Evolutionary conservation across 2,888 invertebrate genomes (phyloP).

Genomic region (Deroplatys truncata): DNA sequence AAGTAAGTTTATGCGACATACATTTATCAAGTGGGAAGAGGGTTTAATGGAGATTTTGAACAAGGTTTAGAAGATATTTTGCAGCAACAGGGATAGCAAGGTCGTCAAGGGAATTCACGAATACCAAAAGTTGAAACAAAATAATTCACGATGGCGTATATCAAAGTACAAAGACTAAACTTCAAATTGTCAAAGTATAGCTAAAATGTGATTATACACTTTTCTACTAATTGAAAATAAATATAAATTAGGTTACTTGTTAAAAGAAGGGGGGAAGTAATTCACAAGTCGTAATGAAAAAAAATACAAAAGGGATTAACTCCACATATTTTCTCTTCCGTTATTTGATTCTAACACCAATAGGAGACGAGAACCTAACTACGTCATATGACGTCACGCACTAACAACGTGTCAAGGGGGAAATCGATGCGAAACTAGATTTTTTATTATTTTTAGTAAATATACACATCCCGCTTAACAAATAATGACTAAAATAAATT

Average conservation of each 20-base stretch:
- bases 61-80: background rate
- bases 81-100: background rate
- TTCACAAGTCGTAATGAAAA: background rate
- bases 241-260: background rate
- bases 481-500: conserved; percentile 30
- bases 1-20: conserved; percentile 11
- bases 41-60: background rate
- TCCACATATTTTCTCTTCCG: background rate
- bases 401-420: background rate
- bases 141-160: background rate
- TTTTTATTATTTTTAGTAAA: background rate
- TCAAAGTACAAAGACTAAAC: background rate
- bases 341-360: background rate
- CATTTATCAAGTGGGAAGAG: background rate
- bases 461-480: conserved; percentile 27
- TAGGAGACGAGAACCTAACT: conserved; percentile 5
- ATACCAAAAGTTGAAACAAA: background rate
- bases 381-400: background rate
- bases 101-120: background rate
- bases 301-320: background rate
- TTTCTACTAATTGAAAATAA: background rate
- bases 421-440: conserved; percentile 24
- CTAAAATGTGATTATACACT: background rate
- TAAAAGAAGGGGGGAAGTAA: background rate
- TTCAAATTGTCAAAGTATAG: background rate